Base-by-base conservation (phyloP, 1,140 invertebrate species). In the Temnothorax nylanderi region DNA sequence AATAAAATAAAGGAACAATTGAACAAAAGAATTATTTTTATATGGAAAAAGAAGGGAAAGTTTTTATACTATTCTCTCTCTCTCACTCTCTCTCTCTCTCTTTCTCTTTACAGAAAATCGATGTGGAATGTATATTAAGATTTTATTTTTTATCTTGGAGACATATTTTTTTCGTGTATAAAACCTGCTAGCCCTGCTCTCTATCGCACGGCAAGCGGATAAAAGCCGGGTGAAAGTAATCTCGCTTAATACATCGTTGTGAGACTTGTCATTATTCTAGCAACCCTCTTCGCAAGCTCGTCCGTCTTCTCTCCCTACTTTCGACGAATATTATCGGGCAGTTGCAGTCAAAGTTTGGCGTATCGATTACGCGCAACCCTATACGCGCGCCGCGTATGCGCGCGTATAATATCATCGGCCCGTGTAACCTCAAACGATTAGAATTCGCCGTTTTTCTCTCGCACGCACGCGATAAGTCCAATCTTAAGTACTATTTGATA, bases 301-400 rank as follows among this genome's bases (percentile, higher is more conserved):
- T 51, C 13, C 77, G 44, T 80, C 62, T 67, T 80, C 62, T 80
- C 60, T 80, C 26, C 32, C 44, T 47, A 54, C 4, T 67, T 67
- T 78, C 32, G 76, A 8, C 26, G 60, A 78, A 80, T 80, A 51
- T 67, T 51, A 80, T 80, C 60, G 32, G 16, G 49, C 32, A 80
- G 32, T 41, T 67, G 44, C 44, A 80, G 62, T 51, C 60, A 6
- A 67, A 80, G 62, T 80, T 80, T 41, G 77, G 44, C n/a, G 11
- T 67, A 80, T 80, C 77, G 32, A 37, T 80, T 47, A 62, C 26
- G 58, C 13, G 26, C 26, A 26, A 26, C 37, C 0, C n/a, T 54
- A 34, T 64, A 32, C 16, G 5, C 2, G n/a, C 8, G 13, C 13
- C 18, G 26, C 26, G 26, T 67, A 21, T 47, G 34, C 37, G 26